phyloP scores from a whole-genome alignment of 2,797 vertebrate genomes.

The Rhinichthys osculus region DNA sequence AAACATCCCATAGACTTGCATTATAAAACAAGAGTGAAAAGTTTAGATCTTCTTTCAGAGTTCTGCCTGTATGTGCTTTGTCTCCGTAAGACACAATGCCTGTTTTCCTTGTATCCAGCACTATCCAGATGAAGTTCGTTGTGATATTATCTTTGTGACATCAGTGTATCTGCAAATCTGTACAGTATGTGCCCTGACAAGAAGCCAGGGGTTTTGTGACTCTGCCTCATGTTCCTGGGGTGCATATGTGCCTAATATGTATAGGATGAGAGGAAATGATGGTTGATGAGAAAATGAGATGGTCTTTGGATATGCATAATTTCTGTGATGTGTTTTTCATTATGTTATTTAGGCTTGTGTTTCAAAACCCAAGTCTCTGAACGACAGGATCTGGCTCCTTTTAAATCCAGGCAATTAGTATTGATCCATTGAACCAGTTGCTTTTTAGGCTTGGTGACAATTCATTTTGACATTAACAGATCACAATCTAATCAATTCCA shows the following conservation, averaged over 20 bases:
- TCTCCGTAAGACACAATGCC: neutral
- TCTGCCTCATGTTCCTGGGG: constrained; percentile 38
- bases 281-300: constrained; percentile 32
- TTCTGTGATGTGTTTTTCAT: constrained; percentile 36
- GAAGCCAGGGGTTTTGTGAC: neutral
- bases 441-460: constrained; percentile 34
- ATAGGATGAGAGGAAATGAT: constrained; percentile 35
- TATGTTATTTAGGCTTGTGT: constrained; percentile 30
- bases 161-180: constrained; percentile 19
- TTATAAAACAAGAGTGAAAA: too few relatives aligned
- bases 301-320: constrained; percentile 18
- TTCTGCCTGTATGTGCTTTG: neutral
- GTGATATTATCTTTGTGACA: constrained; percentile 25
- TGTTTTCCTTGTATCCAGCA: neutral
- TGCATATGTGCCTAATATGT: constrained; percentile 28
- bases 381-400: constrained; percentile 59
- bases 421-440: constrained; percentile 18
- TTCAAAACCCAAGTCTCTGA: constrained; percentile 41
- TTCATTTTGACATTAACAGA: constrained; percentile 35
- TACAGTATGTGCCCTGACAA: constrained; percentile 11
- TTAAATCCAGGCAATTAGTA: constrained; percentile 55
- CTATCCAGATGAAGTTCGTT: constrained; percentile 32
- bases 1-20: neutral
- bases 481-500: constrained; percentile 44
- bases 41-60: neutral